These are phyloP conservation scores for Conus betulinus DNA, from an alignment of 1,140 invertebrate genomes.

Conservation along the genomic window DNA sequence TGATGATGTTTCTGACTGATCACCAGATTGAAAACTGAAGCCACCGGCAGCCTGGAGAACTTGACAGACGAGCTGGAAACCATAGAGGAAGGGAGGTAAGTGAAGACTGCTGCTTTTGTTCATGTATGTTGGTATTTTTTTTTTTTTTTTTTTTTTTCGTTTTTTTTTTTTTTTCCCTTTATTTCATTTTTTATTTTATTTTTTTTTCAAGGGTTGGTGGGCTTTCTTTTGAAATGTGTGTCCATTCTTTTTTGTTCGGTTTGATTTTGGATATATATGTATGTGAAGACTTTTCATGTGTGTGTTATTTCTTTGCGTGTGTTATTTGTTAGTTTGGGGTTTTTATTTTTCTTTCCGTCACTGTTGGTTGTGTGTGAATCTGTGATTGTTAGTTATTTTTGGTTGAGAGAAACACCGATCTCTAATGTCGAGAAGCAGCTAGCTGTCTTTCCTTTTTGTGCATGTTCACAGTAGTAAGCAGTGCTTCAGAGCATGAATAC, in stretches of 20 bases:
- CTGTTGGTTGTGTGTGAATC: too few relatives aligned
- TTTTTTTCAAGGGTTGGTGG: not conserved
- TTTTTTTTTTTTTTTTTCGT: not conserved
- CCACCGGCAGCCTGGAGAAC: conserved; percentile 58
- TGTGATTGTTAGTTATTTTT: too few relatives aligned
- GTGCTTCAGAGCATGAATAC: too few relatives aligned
- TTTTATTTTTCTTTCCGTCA: too few relatives aligned
- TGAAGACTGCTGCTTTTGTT: not conserved
- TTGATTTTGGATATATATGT: not conserved
- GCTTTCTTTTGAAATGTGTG: not conserved
- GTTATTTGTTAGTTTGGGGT: too few relatives aligned
- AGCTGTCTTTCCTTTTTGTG: too few relatives aligned
- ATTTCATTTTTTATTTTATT: not conserved
- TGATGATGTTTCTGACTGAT: not conserved
- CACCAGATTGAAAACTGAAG: conserved; percentile 44
- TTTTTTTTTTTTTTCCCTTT: not conserved
- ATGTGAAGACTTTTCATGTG: not conserved
- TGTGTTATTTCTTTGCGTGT: not conserved
- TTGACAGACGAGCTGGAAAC: conserved; percentile 54
- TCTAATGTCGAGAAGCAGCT: too few relatives aligned
- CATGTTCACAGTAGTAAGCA: too few relatives aligned
- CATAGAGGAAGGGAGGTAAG: conserved; percentile 60
- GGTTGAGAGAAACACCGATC: too few relatives aligned
- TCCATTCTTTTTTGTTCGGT: not conserved
- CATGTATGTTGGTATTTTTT: not conserved